phyloP scores from a whole-genome alignment of 2,113 vertebrate species.

The Tauraco erythrolophus region DNA sequence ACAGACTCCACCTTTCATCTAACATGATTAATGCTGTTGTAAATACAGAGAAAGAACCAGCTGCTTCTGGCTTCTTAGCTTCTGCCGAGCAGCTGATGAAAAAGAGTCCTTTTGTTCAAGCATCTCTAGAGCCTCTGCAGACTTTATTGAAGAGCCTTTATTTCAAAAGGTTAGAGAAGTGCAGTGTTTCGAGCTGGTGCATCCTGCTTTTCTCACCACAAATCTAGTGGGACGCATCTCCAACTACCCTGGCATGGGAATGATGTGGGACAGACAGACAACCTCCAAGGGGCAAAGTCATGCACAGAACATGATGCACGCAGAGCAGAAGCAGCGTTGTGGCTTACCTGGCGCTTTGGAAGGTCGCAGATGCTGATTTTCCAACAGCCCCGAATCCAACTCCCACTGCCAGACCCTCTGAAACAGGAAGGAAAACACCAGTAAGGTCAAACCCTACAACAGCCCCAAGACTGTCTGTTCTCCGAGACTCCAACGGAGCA shows the following conservation, averaged over 20 bases:
- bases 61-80: conserved; percentile 40
- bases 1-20: conserved; percentile 32
- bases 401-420: conserved; percentile 97
- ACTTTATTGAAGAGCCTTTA: neutral
- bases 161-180: neutral
- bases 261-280: accelerated
- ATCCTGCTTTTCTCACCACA: neutral
- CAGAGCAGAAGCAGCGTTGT: accelerated
- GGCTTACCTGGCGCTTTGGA: conserved; percentile 92
- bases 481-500: accelerated
- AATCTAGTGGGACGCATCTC: neutral
- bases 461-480: neutral
- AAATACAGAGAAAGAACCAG: conserved; percentile 25
- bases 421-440: neutral
- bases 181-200: accelerated
- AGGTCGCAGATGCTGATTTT: conserved; percentile 89
- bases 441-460: neutral
- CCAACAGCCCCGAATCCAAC: conserved; percentile 93
- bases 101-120: conserved; percentile 25
- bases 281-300: neutral
- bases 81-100: conserved; percentile 15
- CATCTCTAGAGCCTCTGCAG: neutral
- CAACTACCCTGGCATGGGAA: neutral
- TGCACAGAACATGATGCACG: accelerated
- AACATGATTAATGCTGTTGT: conserved; percentile 28